Conservation (phyloP, 2,113 vertebrate genomes). For the Aythya baeri region DNA sequence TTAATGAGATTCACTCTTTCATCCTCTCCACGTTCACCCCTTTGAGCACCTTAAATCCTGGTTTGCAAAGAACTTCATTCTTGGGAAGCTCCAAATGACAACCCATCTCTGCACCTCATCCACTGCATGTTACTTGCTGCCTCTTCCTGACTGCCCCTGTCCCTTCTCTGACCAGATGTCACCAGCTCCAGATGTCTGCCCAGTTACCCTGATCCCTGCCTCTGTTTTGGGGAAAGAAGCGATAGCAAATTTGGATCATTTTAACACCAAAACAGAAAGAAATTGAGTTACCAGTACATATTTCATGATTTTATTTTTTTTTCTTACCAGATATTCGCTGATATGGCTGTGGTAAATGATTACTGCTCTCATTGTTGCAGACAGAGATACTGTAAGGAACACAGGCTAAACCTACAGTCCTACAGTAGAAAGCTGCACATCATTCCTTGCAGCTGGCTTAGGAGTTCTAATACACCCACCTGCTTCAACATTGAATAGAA, state of each 20-base stretch:
- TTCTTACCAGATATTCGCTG: not conserved
- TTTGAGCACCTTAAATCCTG: not conserved
- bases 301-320: not conserved
- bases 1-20: not conserved
- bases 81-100: not conserved
- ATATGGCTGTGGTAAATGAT: not conserved
- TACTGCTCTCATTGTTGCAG: not conserved
- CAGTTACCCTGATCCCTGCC: not conserved
- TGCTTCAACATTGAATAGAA: not conserved
- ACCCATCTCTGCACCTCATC: not conserved
- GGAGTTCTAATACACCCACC: constrained; percentile 12
- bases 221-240: not conserved
- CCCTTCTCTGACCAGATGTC: not conserved
- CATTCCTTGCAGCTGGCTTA: not conserved
- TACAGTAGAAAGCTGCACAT: not conserved
- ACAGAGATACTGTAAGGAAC: constrained; percentile 17
- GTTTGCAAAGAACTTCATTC: not conserved
- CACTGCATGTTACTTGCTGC: not conserved
- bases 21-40: not conserved
- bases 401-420: not conserved
- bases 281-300: not conserved
- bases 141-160: not conserved
- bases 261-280: not conserved
- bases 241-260: not conserved
- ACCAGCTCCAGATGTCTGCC: not conserved